These are phyloP conservation scores for Melanostoma mellinum DNA, from an alignment of 2,888 invertebrate genomes.

Conservation along the genomic window DNA sequence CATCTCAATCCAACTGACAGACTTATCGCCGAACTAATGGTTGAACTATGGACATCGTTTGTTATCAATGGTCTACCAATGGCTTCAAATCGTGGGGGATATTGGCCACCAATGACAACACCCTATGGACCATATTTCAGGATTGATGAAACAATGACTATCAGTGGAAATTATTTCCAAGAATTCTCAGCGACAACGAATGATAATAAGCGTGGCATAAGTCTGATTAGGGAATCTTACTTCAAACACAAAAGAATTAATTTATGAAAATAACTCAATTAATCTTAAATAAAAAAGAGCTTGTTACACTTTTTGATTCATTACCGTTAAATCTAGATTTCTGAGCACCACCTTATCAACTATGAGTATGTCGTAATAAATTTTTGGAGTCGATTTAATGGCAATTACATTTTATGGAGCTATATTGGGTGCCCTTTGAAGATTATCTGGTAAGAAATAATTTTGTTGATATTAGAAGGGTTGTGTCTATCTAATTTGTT, in stretches of 20 bases:
- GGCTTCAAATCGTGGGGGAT: slow-evolving; percentile 76
- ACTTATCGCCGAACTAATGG: slow-evolving; percentile 82
- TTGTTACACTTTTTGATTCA: too few relatives aligned
- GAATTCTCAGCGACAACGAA: slow-evolving; percentile 79
- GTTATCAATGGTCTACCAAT: slow-evolving; percentile 79
- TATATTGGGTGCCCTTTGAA: too few relatives aligned
- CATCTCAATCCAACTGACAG: slow-evolving; percentile 80
- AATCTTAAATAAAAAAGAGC: too few relatives aligned
- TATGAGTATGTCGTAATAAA: too few relatives aligned
- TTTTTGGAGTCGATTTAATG: too few relatives aligned
- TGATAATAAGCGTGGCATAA: slow-evolving; percentile 75
- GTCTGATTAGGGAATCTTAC: slow-evolving; percentile 47
- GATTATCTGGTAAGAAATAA: too few relatives aligned
- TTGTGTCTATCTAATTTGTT: too few relatives aligned
- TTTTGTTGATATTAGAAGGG: too few relatives aligned
- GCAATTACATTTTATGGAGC: too few relatives aligned
- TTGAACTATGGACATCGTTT: slow-evolving; percentile 81
- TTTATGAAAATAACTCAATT: too few relatives aligned
- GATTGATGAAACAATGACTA: slow-evolving; percentile 78
- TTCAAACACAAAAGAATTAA: slow-evolving; percentile 10
- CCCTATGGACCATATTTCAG: slow-evolving; percentile 81
- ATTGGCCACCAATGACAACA: slow-evolving; percentile 81
- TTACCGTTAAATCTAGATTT: too few relatives aligned
- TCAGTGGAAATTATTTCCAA: slow-evolving; percentile 79
- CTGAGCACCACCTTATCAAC: too few relatives aligned